Evolutionary conservation across 2,113 vertebrate species (phyloP).

Genomic region (Cryptomyrus ogoouensis): DNA sequence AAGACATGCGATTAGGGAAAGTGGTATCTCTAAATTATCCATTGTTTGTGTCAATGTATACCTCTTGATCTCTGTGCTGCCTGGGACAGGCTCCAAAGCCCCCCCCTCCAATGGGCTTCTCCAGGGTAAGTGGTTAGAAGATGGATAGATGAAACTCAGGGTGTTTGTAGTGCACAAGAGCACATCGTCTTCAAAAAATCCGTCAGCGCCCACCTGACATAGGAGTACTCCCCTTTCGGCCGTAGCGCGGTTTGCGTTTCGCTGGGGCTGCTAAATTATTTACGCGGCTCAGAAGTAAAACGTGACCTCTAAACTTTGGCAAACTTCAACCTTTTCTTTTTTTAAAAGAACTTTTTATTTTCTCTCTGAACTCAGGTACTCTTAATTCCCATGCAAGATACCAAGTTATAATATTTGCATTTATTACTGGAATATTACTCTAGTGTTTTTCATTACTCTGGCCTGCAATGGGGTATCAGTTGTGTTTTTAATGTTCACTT

Average conservation of each 20-base stretch:
- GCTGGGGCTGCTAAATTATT: neutral
- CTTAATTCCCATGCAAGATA: neutral
- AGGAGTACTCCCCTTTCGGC: neutral
- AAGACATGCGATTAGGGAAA: neutral
- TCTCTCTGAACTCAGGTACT: neutral
- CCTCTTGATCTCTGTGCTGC: neutral
- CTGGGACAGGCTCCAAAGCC: neutral
- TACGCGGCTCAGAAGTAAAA: neutral
- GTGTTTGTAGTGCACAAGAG: neutral
- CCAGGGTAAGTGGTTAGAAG: neutral
- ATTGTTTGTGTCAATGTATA: neutral
- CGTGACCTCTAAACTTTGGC: neutral
- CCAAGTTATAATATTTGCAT: neutral
- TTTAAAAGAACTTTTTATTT: neutral
- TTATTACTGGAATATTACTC: neutral
- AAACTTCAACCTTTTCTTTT: neutral
- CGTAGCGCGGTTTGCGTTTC: neutral
- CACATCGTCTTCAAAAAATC: neutral
- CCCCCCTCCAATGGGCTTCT: neutral
- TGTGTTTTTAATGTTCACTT: neutral
- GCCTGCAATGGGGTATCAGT: neutral
- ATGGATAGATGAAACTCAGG: neutral
- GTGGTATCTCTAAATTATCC: neutral
- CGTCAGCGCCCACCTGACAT: neutral
- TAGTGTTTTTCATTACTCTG: neutral